Base-by-base conservation (phyloP, 1,140 invertebrate species). In the Marisa cornuarietis region DNA sequence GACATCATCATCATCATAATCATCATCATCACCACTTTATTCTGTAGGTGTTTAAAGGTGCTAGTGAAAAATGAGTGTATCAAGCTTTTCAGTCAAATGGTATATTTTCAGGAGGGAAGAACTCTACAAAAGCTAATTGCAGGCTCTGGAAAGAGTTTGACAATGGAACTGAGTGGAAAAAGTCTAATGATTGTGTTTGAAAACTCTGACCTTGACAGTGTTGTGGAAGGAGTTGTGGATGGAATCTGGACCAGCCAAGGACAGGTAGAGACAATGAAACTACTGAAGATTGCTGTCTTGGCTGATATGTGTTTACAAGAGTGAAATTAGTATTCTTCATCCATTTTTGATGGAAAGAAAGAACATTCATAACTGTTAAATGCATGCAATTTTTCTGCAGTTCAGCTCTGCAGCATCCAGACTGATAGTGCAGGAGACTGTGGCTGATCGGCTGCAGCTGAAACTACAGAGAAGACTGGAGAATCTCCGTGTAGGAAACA, bases 191-290 rank as follows among this genome's bases (percentile, higher is more conserved):
- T 93, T 72, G 90, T 94, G 75, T 93, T 93, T 89, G 93, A 94
- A 76, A 89, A 89, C 72, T 92, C 93, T 31, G 93, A 94, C 89
- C 80, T 94, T 58, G 93, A 94, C 90, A 93, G 93, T 78, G 92
- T 93, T 22, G 92, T 92, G 71, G 92, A 94, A 81, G 90, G 90
- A 52, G 87, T 93, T 8, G 89, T 93, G 20, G 91, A 93, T 84
- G 92, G 92, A 22, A 89, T 92, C 62, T 93, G 92, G 90, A 92
- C 91, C 78, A 92, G 92, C 85, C 91, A 92, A 82, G 93, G 93
- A 78, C 91, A 92, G 91, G 93, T 93, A 85, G 86, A 54, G 42
- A 26, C 71, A 7, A 49, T 24, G 42, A 61, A 71, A 4, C 20
- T 54, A 42, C 10, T 24, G 18, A 24, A 66, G 16, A 51, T 49